Evolutionary conservation across 2,888 invertebrate species (phyloP), one percentile per base, ranked within the genome.

Genomic region (Glyphotaelius pellucidus): DNA sequence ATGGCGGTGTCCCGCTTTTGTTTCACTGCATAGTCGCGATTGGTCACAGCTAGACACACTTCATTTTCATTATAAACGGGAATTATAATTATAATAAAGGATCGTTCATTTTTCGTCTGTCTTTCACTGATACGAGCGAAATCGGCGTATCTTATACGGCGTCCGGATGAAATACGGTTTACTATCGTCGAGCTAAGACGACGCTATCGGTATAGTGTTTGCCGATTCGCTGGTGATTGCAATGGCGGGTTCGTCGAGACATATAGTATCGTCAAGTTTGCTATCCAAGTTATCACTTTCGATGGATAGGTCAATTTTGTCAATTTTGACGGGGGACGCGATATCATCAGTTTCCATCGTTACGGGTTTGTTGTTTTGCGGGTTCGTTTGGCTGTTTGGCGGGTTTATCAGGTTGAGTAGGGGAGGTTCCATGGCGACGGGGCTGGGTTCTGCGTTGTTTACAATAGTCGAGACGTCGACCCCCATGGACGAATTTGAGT

Each of bases 401-500:
- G 67, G 67, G 67, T 67, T 67, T 67, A 67, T 67, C 67, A 67
- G 67, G 5, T 67, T 67, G 25, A 67, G 67, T 1, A 67, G 25
- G 25, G 67, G 67, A 9, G 67, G 67, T 7, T 67, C 67, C 67
- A 67, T 67, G 67, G 67, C 9, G 67, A n/a, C 25, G 9, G 67
- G 67, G 67, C 25, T 25, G 25, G 67, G 67, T 67, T 67, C 67
- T 25, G 67, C 67, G n/a, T 67, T 67, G 67, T 67, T 67, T n/a
- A 67, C 67, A 5, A 67, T 67, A 0, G 85, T 30, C 30, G 83
- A 88, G 14, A 92, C 91, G 38, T 93, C 93, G 38, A 93, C 84
- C 52, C 88, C 88, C 89, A 92, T 92, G 0, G 93, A 93, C 30
- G 92, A 92, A 31, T 93, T 93, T 12, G 93, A 93, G 47, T 93